Percentiles rank a stretch among this genome's conserved stretches.
These are phyloP conservation scores for Anolis sagrei DNA, from an alignment of 2,113 vertebrate genomes.

Conservation along the genomic window DNA sequence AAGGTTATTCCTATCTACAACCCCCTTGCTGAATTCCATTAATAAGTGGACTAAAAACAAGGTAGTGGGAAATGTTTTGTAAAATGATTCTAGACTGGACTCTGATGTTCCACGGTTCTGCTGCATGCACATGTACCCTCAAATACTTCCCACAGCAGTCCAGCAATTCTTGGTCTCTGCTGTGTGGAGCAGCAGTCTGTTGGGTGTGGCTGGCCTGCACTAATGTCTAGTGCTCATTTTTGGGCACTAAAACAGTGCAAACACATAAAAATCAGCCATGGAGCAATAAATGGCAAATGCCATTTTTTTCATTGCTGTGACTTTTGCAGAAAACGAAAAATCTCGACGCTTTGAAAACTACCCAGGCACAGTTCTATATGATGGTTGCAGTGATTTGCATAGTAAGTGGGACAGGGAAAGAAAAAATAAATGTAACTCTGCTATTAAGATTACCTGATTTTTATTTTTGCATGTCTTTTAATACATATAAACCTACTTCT, in stretches of 20 bases:
- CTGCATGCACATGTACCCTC: background rate
- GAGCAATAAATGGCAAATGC: conserved; percentile 46
- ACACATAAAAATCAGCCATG: conserved; percentile 21
- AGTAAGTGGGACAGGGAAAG: background rate
- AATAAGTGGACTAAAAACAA: background rate
- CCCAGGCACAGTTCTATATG: background rate
- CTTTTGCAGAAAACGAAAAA: background rate
- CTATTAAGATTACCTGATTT: too few relatives aligned
- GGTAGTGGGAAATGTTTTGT: background rate
- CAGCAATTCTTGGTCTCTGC: background rate
- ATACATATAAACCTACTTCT: too few relatives aligned
- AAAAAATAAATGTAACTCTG: too few relatives aligned
- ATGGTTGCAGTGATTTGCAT: background rate
- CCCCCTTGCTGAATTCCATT: background rate
- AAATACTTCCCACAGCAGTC: background rate
- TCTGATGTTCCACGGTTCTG: background rate
- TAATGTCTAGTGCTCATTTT: background rate
- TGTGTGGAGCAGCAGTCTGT: background rate
- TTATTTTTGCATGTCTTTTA: too few relatives aligned
- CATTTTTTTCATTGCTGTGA: background rate
- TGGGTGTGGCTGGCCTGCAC: background rate
- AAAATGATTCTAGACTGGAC: too few relatives aligned
- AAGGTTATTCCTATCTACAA: background rate
- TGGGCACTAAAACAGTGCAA: conserved; percentile 47
- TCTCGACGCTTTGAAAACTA: background rate